Percentiles rank a stretch among this genome's conserved stretches.
phyloP scores from a whole-genome alignment of 1,140 invertebrate species.

The Danaus plexippus region DNA sequence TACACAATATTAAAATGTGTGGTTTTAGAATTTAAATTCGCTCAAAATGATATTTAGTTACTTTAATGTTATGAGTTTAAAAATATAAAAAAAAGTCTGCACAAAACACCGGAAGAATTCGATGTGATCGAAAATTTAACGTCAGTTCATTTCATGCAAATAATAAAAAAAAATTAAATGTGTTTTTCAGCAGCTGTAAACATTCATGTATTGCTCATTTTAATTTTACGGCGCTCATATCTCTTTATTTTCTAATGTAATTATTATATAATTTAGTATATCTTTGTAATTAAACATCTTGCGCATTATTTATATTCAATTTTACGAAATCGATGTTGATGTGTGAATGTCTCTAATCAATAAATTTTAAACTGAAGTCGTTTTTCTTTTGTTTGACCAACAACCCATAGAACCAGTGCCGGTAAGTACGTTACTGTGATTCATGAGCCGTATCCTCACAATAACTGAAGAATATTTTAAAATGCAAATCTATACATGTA shows the following conservation, averaged over 20 bases:
- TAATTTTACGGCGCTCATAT: too few relatives aligned
- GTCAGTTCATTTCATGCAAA: conserved; percentile 5
- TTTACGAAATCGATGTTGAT: conserved; percentile 58
- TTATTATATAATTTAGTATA: conserved; percentile 14
- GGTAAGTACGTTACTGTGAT: too few relatives aligned
- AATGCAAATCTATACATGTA: too few relatives aligned
- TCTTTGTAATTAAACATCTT: conserved; percentile 21
- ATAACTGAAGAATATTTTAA: too few relatives aligned
- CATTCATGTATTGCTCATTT: too few relatives aligned
- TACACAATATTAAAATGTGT: too few relatives aligned
- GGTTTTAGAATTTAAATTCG: conserved; percentile 12
- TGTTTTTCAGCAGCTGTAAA: too few relatives aligned
- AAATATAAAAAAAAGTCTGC: background rate
- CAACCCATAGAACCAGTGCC: too few relatives aligned
- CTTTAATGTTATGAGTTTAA: background rate
- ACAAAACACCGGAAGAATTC: conserved; percentile 9
- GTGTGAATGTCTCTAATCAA: conserved; percentile 73
- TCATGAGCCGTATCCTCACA: too few relatives aligned
- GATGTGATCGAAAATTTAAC: background rate
- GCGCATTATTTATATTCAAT: conserved; percentile 41
- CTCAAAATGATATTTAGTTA: conserved; percentile 18
- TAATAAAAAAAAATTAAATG: background rate
- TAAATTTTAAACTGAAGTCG: conserved; percentile 59
- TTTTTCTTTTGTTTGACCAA: too few relatives aligned
- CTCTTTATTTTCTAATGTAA: conserved; percentile 4